A percentile compares a stretch with the other conserved stretches of the same genome.
phyloP scores from a whole-genome alignment of 2,888 invertebrate species.

The Gymnosoma rotundatum region DNA sequence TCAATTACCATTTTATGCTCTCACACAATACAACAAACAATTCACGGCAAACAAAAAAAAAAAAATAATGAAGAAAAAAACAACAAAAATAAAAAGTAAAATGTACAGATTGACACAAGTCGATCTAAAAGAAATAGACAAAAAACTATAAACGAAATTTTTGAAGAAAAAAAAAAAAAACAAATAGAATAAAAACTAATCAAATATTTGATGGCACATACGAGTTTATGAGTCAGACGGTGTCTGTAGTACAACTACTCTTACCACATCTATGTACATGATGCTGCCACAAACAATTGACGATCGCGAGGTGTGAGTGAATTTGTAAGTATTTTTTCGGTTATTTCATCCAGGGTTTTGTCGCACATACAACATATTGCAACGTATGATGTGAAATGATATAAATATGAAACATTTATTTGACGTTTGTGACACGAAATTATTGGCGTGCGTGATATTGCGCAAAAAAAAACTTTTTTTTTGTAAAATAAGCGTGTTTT shows the following conservation, averaged over 20 bases:
- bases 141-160: not conserved
- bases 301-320: constrained; percentile 62
- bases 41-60: constrained; percentile 32
- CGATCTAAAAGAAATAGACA: constrained; percentile 61
- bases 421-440: constrained; percentile 70
- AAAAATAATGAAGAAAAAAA: constrained; percentile 12
- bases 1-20: constrained; percentile 61
- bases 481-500: constrained; percentile 39
- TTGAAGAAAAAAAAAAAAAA: not conserved
- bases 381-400: constrained; percentile 57
- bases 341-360: not conserved
- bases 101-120: constrained; percentile 73
- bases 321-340: constrained; percentile 46
- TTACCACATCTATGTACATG: not conserved
- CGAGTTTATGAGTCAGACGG: constrained; percentile 56
- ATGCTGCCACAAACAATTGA: constrained; percentile 27
- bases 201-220: constrained; percentile 67
- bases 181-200: constrained; percentile 69
- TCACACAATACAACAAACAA: constrained; percentile 26
- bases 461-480: constrained; percentile 8
- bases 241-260: constrained; percentile 33
- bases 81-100: constrained; percentile 61
- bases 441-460: constrained; percentile 80
- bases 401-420: constrained; percentile 71
- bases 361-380: constrained; percentile 4